phyloP scores from a whole-genome alignment of 2,888 invertebrate species.

The Criorhina ranunculi region DNA sequence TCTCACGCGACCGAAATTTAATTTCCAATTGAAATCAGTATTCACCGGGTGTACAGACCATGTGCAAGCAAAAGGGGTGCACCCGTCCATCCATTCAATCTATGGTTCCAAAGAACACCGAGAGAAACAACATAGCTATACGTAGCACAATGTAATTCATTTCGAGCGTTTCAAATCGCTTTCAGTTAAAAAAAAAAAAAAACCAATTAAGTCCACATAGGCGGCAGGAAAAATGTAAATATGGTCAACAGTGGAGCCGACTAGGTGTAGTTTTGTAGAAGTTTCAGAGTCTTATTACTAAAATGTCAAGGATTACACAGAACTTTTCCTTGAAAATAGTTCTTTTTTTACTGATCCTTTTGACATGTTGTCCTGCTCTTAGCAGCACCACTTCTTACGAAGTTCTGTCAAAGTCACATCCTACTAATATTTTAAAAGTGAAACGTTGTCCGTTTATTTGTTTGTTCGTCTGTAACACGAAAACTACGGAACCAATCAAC shows the following conservation, averaged over 20 bases:
- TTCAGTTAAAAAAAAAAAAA: conserved; percentile 3
- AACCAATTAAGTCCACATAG: conserved; percentile 11
- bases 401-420: too few species aligned
- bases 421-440: too few species aligned
- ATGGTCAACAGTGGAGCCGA: conserved; percentile 1
- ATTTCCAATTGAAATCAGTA: conserved; percentile 64
- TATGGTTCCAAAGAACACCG: conserved; percentile 35
- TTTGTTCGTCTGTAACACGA: too few species aligned
- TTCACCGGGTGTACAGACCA: conserved; percentile 59
- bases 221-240: not conserved
- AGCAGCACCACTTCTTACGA: too few species aligned
- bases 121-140: not conserved
- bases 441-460: too few species aligned
- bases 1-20: conserved; percentile 47
- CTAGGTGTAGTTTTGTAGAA: too few species aligned
- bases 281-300: too few species aligned
- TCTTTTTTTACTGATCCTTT: too few species aligned
- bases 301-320: too few species aligned
- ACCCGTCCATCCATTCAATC: conserved; percentile 31
- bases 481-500: too few species aligned
- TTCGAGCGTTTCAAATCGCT: conserved; percentile 17
- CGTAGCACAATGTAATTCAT: not conserved
- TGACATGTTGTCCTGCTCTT: too few species aligned
- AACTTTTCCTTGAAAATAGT: too few species aligned
- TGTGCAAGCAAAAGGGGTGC: conserved; percentile 25